Conservation (phyloP, 92 coral and sea anemone genomes). For the Porites evermanni region DNA sequence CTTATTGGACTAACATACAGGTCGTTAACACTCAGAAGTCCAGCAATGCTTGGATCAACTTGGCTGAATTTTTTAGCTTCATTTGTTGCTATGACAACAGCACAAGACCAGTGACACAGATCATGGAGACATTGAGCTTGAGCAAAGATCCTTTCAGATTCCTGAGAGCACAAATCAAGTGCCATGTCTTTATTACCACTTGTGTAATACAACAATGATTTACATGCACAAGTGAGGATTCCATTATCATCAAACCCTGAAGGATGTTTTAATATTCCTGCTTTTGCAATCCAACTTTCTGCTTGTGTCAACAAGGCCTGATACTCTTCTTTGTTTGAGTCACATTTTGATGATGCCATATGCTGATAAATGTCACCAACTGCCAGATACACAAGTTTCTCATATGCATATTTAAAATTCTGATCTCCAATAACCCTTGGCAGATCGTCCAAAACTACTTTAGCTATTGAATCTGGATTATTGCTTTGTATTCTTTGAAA, state of each 20-base stretch:
- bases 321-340: neutral
- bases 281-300: conserved; percentile 27
- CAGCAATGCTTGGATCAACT: neutral
- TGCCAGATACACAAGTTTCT: conserved; percentile 3
- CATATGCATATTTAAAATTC: conserved; percentile 9
- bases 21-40: neutral
- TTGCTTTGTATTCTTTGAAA: neutral
- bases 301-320: conserved; percentile 1
- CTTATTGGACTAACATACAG: conserved; percentile 17
- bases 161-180: neutral
- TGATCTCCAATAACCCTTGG: conserved; percentile 7
- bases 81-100: conserved; percentile 3
- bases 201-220: conserved; percentile 13
- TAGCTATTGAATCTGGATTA: neutral
- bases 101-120: conserved; percentile 38
- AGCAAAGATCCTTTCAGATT: conserved; percentile 2
- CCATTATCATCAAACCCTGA: conserved; percentile 26
- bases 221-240: neutral
- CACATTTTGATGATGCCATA: conserved; percentile 24
- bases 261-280: conserved; percentile 14
- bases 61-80: conserved; percentile 10
- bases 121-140: neutral
- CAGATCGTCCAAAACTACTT: conserved; percentile 3
- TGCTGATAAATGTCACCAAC: conserved; percentile 21
- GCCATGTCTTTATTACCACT: conserved; percentile 18